Base-by-base conservation (phyloP, 2,113 vertebrate genomes). In the Pimephales promelas region DNA sequence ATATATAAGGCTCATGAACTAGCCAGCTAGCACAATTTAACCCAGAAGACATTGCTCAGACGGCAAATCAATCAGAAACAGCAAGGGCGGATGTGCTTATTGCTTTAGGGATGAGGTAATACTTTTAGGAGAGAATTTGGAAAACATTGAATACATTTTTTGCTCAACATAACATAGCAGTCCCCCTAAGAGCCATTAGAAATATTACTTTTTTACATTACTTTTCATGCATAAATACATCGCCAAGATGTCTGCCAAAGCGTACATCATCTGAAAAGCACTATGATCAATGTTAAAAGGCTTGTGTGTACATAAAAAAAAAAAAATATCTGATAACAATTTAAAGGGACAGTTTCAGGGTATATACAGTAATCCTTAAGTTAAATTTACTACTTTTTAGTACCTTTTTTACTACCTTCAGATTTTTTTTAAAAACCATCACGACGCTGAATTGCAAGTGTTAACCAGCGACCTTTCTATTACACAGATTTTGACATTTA, bases 91-190 rank as follows among this genome's bases (percentile, higher is more conserved):
- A 62, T 66, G 14, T 79, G 36, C 14, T 52, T 81, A 36, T 70
- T 54, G 62, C 62, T 70, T 68, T 68, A 49, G 1, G 5, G 24
- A 4, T 64, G 18, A 79, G 16, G 22, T 13, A 22, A 49, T 28
- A 10, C 43, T 34, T 34, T 31, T 47, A n/a, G 43, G 11, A 52
- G 36, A 11, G 20, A 70, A 52, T 68, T 36, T 64, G 43, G 59
- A 80, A 24, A 57, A 77, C 28, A 77, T 40, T 56, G 28, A 77
- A 36, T 77, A 31, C 0, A 18, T n/a, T 66, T 14, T 31, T 81
- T 81, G 18, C 43, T 68, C 26, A 52, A n/a, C 16, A 52, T 36
- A 68, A 54, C 49, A 56, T 52, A 31, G 10, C 62, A 49, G 14
- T 52, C 61, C 20, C 28, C 62, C 34, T 14, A 14, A 49, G 61